Conservation (phyloP, 1,140 invertebrate species). For the Maniola jurtina region DNA sequence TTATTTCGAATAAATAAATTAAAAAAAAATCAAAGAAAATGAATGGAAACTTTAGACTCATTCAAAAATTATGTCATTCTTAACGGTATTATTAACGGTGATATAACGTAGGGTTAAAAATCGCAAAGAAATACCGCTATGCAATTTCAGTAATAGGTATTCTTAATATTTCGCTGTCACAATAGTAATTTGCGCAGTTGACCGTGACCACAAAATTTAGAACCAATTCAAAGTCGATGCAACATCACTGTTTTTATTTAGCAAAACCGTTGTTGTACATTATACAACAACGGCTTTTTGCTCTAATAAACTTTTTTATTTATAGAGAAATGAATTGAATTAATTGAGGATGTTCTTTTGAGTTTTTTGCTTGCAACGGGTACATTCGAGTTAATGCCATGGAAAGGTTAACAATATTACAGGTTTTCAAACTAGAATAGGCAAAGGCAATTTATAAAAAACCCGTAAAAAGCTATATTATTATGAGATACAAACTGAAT, state of each 20-base stretch:
- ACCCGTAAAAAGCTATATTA: too few relatives aligned
- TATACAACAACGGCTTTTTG: constrained; percentile 6
- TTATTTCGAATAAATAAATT: too few relatives aligned
- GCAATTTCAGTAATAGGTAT: constrained; percentile 2
- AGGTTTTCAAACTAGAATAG: too few relatives aligned
- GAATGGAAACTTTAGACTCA: neutral
- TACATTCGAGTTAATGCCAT: too few relatives aligned
- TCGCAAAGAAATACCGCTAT: neutral
- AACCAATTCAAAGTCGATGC: constrained; percentile 28
- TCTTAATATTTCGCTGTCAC: constrained; percentile 19
- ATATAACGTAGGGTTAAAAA: neutral
- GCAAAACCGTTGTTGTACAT: constrained; percentile 12
- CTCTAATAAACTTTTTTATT: constrained; percentile 22
- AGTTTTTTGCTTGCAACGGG: neutral
- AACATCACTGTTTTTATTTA: constrained; percentile 23
- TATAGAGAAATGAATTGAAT: neutral
- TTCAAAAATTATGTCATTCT: constrained; percentile 1
- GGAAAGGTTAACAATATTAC: too few relatives aligned
- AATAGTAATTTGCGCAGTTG: constrained; percentile 42
- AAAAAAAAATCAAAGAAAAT: too few relatives aligned
- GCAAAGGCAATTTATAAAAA: too few relatives aligned
- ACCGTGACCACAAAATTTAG: constrained; percentile 60
- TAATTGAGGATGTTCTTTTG: neutral
- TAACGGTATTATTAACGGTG: neutral
- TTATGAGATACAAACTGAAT: too few relatives aligned